Base-by-base conservation (phyloP, 2,113 vertebrate species). In the Podarcis muralis region DNA sequence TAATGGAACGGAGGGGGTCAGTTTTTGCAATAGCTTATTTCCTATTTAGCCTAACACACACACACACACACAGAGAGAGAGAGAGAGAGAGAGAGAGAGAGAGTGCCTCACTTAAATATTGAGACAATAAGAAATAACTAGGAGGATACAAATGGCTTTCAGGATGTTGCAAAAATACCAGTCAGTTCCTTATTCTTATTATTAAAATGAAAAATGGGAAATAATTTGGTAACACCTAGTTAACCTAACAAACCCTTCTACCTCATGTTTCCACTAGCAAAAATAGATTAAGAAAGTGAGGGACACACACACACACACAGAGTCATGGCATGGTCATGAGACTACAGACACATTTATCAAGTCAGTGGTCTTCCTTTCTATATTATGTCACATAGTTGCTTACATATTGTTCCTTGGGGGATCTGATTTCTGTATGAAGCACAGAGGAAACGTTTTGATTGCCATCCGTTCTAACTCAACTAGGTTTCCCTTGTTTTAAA, bases 191-290 rank as follows among this genome's bases (percentile, higher is more conserved):
- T 94, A 85, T 87, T 90, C 86, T 84, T 83, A 94, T 43, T 85
- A 94, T 53, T 87, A 71, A 92, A 93, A 87, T 86, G 74, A 92
- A 93, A 88, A 92, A 85, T 88, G 90, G 84, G 71, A 90, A 94
- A 95, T 95, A 94, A 95, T 81, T 84, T 91, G 57, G 89, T 88
- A 94, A 84, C 16, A 53, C 96, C 92, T 93, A 53, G 91, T 59
- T 81, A 94, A 88, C 89, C 48, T 84, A 91, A 96, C 97, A 97
- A 96, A 94, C 86, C 93, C 94, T 88, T 35, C 84, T 68, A 76
- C 86, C 86, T 87, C 89, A 88, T 62, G 88, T 90, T 95, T 89
- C 92, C 94, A 94, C 95, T 96, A 95, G 92, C 86, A 87, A 88
- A 89, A 92, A 91, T 74, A 95, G 87, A 90, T 93, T 92, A 53